phyloP scores from a whole-genome alignment of 1,140 invertebrate species.

The Scaptodrosophila lebanonensis region DNA sequence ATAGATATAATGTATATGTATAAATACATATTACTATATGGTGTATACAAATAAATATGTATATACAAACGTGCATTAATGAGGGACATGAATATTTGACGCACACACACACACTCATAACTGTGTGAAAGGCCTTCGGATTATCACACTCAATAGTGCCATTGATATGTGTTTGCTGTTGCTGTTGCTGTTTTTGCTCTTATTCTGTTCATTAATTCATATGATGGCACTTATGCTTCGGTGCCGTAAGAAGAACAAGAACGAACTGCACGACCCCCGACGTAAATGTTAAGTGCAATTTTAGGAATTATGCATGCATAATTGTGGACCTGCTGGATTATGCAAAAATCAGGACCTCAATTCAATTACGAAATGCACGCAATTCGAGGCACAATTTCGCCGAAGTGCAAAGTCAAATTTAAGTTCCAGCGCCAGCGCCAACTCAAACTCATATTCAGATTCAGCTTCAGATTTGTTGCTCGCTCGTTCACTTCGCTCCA shows the following conservation, averaged over 20 bases:
- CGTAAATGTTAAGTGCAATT: slow-evolving; percentile 53
- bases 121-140: slow-evolving; percentile 56
- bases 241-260: not conserved
- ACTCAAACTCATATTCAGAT: no score
- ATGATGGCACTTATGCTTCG: slow-evolving; percentile 61
- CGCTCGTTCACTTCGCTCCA: slow-evolving; percentile 42
- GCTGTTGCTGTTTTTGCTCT: slow-evolving; percentile 2
- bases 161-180: slow-evolving; percentile 30
- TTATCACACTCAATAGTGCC: slow-evolving; percentile 59
- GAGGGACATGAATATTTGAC: slow-evolving; percentile 62
- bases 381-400: no score
- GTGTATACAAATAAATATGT: not conserved
- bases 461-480: no score
- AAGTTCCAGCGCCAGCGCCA: no score
- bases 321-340: slow-evolving; percentile 34
- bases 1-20: no score
- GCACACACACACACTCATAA: slow-evolving; percentile 34
- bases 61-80: slow-evolving; percentile 8
- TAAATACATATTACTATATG: not conserved
- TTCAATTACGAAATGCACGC: no score
- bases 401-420: no score
- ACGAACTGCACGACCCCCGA: slow-evolving; percentile 8
- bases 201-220: slow-evolving; percentile 69
- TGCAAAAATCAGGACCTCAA: no score
- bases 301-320: slow-evolving; percentile 66